Evolutionary conservation across 2,797 vertebrate species (phyloP).

Genomic region (Catostomus latipinnis): DNA sequence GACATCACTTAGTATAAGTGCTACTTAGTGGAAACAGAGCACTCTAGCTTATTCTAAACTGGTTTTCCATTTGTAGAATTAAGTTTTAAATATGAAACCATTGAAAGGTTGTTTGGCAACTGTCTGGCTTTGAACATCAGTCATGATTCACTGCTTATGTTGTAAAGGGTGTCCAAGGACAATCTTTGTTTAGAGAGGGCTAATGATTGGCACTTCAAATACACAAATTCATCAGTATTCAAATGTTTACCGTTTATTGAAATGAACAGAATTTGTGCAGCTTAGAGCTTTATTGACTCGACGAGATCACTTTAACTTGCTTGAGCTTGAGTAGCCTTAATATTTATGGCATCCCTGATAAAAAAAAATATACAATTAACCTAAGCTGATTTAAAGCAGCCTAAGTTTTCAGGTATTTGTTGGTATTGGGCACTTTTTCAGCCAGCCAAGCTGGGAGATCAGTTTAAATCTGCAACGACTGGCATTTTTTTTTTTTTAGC

Average conservation of each 20-base stretch:
- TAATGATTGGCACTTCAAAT: background rate
- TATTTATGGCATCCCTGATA: background rate
- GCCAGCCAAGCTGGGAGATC: too few relatives aligned
- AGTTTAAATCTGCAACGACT: too few relatives aligned
- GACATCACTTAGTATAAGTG: slow-evolving; percentile 24
- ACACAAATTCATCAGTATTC: background rate
- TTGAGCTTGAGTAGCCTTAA: background rate
- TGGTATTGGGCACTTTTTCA: too few relatives aligned
- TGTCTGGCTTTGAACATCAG: background rate
- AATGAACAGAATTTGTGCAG: background rate
- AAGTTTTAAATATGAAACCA: slow-evolving; percentile 23
- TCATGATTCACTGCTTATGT: slow-evolving; percentile 5
- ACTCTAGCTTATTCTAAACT: slow-evolving; percentile 10
- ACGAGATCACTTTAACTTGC: background rate
- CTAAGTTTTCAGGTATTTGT: too few relatives aligned
- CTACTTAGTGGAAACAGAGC: slow-evolving; percentile 13
- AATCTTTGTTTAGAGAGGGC: slow-evolving; percentile 10
- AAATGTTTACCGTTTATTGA: background rate
- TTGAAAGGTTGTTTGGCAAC: slow-evolving; percentile 10
- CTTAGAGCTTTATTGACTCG: background rate
- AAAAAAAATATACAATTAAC: too few relatives aligned
- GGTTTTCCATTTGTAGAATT: slow-evolving; percentile 30
- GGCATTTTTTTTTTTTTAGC: too few relatives aligned
- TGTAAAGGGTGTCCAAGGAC: slow-evolving; percentile 26
- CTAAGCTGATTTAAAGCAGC: too few relatives aligned